Conservation (phyloP, 2,113 vertebrate species). For the Capreolus pygargus region DNA sequence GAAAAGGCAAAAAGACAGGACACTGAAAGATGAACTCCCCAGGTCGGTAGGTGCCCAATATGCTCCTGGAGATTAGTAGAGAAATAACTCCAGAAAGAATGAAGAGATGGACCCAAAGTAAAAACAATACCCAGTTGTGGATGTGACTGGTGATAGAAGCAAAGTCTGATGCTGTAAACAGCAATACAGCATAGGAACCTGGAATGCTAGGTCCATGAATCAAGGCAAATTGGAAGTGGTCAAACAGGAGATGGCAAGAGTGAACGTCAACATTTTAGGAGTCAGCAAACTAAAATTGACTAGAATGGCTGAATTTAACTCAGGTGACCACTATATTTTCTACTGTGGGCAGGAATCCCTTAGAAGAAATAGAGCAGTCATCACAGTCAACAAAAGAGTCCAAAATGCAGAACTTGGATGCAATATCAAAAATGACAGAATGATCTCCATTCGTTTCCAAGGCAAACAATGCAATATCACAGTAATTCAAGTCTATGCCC, state of each 20-base stretch:
- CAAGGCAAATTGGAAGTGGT: neutral
- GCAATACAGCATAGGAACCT: neutral
- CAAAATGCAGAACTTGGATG: neutral
- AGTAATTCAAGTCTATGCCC: neutral
- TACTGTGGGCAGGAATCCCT: neutral
- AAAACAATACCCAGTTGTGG: neutral
- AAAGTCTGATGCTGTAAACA: neutral
- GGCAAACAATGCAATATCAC: neutral
- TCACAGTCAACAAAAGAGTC: neutral
- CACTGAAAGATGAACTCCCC: neutral
- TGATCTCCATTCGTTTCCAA: neutral
- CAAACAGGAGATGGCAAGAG: neutral
- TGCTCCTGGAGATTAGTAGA: neutral
- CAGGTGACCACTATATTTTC: neutral
- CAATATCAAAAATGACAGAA: neutral
- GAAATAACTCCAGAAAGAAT: neutral
- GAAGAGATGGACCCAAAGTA: neutral
- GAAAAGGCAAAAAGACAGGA: neutral
- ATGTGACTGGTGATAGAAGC: neutral
- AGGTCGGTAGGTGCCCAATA: neutral
- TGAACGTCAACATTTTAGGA: neutral
- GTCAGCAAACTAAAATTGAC: neutral
- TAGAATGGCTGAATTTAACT: neutral
- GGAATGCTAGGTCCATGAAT: neutral
- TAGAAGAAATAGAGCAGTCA: neutral